These are phyloP conservation scores for Meghimatium bilineatum DNA, from an alignment of 2,888 invertebrate genomes.

Conservation along the genomic window DNA sequence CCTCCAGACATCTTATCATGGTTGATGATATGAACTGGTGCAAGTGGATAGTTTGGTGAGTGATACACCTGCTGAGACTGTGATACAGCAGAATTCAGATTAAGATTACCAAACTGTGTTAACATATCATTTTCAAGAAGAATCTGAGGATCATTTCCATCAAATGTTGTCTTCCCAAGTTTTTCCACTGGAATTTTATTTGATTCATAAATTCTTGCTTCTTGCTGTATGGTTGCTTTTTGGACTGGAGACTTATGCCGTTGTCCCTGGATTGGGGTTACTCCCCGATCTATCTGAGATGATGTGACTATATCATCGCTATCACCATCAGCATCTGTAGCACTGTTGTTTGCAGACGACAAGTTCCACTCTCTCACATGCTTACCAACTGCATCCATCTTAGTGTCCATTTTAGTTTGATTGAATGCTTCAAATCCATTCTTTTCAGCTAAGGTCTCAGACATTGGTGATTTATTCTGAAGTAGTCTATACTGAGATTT, in stretches of 20 bases:
- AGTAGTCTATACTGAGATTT: not conserved
- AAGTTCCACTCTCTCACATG: conserved; percentile 4
- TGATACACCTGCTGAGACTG: not conserved
- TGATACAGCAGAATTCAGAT: conserved; percentile 3
- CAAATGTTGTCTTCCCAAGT: not conserved
- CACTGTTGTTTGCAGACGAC: conserved; percentile 4
- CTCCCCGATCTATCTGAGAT: not conserved
- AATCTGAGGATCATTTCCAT: conserved; percentile 5
- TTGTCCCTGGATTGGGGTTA: not conserved
- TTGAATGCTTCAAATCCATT: not conserved
- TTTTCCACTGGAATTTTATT: not conserved
- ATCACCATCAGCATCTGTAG: not conserved
- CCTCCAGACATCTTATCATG: conserved; percentile 23
- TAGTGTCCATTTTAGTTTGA: not conserved
- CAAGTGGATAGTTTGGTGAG: not conserved
- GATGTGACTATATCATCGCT: not conserved
- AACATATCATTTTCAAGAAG: not conserved
- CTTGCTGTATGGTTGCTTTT: conserved; percentile 12
- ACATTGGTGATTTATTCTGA: conserved; percentile 3
- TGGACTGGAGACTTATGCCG: not conserved
- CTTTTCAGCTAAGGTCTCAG: conserved; percentile 9
- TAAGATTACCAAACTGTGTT: not conserved
- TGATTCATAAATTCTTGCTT: conserved; percentile 6
- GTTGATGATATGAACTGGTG: not conserved
- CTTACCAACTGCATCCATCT: not conserved